A percentile compares a stretch with the other conserved stretches of the same genome.
phyloP scores from a whole-genome alignment of 2,113 vertebrate genomes.

The Empidonax traillii region DNA sequence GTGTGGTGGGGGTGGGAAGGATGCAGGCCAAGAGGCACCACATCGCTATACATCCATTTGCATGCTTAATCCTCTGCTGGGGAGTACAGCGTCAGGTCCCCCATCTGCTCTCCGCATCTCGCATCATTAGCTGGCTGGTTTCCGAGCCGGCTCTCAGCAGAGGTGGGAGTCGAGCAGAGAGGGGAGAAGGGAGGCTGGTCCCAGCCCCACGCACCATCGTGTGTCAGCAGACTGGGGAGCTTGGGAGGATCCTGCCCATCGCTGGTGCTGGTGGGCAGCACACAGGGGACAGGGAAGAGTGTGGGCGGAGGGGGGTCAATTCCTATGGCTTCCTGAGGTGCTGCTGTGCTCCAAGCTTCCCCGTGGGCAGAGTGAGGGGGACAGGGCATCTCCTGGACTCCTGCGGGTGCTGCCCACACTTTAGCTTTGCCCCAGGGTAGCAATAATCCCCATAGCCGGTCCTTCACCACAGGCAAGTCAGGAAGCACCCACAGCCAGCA shows the following conservation, averaged over 20 bases:
- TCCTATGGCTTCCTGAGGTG: neutral
- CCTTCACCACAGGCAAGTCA: neutral
- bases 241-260: neutral
- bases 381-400: neutral
- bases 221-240: neutral
- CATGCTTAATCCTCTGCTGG: constrained; percentile 41
- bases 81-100: constrained; percentile 52
- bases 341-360: neutral
- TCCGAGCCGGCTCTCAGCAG: constrained; percentile 29
- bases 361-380: neutral
- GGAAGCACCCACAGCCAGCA: neutral
- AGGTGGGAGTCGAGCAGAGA: constrained; percentile 24
- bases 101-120: constrained; percentile 62
- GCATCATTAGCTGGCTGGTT: constrained; percentile 67
- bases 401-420: neutral
- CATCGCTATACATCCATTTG: constrained; percentile 28
- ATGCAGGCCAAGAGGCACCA: constrained; percentile 4
- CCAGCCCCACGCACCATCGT: neutral
- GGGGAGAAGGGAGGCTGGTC: neutral
- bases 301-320: accelerated
- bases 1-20: neutral
- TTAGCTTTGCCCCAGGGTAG: neutral
- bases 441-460: neutral
- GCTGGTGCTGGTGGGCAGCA: neutral
- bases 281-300: accelerated